Evolutionary conservation across 2,797 vertebrate species (phyloP).

Genomic region (Falco rusticolus): DNA sequence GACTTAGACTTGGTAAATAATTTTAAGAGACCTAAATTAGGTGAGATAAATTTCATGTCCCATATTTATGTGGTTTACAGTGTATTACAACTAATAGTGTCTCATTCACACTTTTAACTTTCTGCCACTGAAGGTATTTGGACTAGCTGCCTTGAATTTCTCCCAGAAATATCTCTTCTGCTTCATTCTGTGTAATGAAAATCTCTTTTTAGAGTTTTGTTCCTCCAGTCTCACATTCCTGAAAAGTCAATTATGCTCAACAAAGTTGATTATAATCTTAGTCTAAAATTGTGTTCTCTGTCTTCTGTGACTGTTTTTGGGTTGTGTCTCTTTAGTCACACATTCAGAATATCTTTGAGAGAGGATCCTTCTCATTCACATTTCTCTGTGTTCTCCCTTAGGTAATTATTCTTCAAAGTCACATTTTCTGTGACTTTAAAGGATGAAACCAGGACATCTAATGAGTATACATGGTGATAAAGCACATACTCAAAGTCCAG

Average conservation of each 20-base stretch:
- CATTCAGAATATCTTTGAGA: neutral
- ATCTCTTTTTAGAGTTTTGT: neutral
- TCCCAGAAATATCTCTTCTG: neutral
- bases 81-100: neutral
- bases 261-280: neutral
- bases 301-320: neutral
- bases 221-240: neutral
- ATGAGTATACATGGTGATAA: neutral
- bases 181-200: neutral
- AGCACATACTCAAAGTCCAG: neutral
- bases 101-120: neutral
- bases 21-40: neutral
- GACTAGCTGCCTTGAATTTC: neutral
- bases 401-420: neutral
- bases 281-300: neutral
- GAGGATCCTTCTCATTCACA: neutral
- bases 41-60: neutral
- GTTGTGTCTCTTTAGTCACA: neutral
- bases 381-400: neutral
- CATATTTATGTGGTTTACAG: neutral
- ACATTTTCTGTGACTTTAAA: neutral
- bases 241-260: neutral
- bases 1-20: neutral
- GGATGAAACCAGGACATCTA: neutral
- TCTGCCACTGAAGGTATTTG: neutral